Base-by-base conservation (phyloP, 30 jellyfish, hydroid and myxozoan genomes). In the Turritopsis rubra region DNA sequence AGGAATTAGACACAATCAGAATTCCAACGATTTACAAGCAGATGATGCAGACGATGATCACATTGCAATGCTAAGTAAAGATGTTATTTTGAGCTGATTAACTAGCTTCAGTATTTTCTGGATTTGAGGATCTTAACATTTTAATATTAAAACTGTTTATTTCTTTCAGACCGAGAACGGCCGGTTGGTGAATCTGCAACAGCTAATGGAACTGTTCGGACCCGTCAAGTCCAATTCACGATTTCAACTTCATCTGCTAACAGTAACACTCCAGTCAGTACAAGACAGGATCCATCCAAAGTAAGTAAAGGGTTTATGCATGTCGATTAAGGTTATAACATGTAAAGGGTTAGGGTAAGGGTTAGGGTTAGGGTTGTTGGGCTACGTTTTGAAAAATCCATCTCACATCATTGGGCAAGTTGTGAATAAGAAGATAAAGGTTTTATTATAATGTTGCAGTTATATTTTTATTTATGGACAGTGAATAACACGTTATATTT, bases 171-270 rank as follows among this genome's bases (percentile, higher is more conserved):
- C 28, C 92, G 97, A 21, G 97, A 90, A 72, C 83, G 97, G 71
- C 97, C 97, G 13, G 97, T 90, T 28, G 97, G 97, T 16, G 96
- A 81, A 80, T 89, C 96, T 0, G 91, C 80, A 4, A 87, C 93
- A 3, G 85, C 81, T 0, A 53, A 74, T 74, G 87, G 65, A 26
- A 25, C 72, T 8, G 79, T 31, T n/a, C 18, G 66, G 5, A 21
- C 52, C 27, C 87, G 87, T 4, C 87, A 80, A 65, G 87, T 80
- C 8, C 87, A 80, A 19, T 80, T 80, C 53, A 21, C 84, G 26
- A n/a, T 84, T 18, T 27, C 77, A 68, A 23, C 77, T 3, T 41
- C 60, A 41, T 41, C 60, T 41, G 60, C 5, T 41, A 41, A 13
- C 13, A 41, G 13, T 41, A 41, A 41, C 60, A 41, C 60, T 41